Percentiles rank a stretch among this genome's conserved stretches.
These are phyloP conservation scores for Camponotus vicinus DNA, from an alignment of 1,140 invertebrate genomes.

Conservation along the genomic window DNA sequence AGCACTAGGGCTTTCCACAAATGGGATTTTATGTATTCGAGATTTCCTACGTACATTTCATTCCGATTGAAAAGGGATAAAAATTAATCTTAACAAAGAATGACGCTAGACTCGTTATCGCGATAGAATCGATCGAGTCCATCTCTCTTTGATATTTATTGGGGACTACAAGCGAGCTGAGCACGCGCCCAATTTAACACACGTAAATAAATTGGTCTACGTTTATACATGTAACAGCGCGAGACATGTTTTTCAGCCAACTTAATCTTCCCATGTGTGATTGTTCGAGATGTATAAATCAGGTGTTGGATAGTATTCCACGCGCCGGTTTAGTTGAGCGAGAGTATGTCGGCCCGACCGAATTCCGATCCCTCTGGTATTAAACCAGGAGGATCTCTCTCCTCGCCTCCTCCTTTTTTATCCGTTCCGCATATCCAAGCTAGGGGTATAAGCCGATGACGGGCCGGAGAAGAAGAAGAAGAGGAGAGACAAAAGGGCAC, in stretches of 20 bases:
- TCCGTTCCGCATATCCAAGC: conserved; percentile 51
- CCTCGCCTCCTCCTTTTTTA: conserved; percentile 40
- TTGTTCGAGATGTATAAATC: conserved; percentile 4
- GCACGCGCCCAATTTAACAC: background rate
- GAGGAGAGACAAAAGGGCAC: conserved; percentile 41
- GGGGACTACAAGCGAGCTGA: background rate
- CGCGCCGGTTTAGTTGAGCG: conserved; percentile 7
- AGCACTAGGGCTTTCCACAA: background rate
- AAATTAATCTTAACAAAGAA: background rate
- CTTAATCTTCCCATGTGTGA: background rate
- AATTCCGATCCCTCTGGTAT: conserved; percentile 55
- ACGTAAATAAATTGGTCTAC: background rate
- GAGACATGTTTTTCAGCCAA: conserved; percentile 2
- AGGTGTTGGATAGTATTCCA: conserved; percentile 23
- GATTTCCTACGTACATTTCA: background rate
- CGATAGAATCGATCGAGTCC: background rate
- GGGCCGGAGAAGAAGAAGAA: conserved; percentile 34
- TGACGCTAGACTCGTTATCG: background rate
- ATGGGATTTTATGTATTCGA: background rate
- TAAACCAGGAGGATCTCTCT: conserved; percentile 40
- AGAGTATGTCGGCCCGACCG: conserved; percentile 18
- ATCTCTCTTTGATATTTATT: background rate
- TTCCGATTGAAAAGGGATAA: background rate
- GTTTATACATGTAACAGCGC: background rate
- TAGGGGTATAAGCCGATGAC: conserved; percentile 55